Conservation (phyloP, 2,113 vertebrate genomes). For the Chunga burmeisteri region DNA sequence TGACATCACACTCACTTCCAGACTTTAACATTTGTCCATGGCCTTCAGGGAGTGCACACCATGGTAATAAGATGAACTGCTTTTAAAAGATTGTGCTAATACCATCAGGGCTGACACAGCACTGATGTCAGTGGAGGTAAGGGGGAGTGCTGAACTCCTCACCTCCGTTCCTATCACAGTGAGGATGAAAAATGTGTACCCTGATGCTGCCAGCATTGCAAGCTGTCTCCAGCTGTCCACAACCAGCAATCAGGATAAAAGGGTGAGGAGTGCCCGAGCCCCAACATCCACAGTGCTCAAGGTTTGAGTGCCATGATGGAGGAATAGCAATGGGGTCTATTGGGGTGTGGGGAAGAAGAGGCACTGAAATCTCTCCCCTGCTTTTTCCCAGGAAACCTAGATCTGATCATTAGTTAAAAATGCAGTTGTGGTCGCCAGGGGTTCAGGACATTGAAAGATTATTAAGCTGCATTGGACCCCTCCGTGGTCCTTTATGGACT, state of each 20-base stretch:
- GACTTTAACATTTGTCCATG: conserved; percentile 28
- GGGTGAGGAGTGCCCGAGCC: background rate
- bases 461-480: background rate
- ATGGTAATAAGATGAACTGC: conserved; percentile 14
- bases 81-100: conserved; percentile 42
- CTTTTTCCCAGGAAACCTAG: background rate
- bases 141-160: conserved; percentile 40
- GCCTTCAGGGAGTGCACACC: conserved; percentile 26
- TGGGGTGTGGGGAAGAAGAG: background rate
- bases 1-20: conserved; percentile 1
- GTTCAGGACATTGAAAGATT: background rate
- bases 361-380: background rate
- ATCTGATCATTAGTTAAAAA: background rate
- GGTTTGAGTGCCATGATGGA: background rate
- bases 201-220: background rate
- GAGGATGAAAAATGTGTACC: background rate
- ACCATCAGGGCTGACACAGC: conserved; percentile 41
- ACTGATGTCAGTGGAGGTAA: conserved; percentile 19
- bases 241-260: background rate
- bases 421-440: background rate
- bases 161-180: background rate
- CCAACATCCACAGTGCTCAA: background rate
- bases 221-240: background rate
- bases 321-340: fast-evolving
- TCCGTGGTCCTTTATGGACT: background rate